Base-by-base conservation (phyloP, 2,888 invertebrate genomes). In the Drosophila multiciliata region DNA sequence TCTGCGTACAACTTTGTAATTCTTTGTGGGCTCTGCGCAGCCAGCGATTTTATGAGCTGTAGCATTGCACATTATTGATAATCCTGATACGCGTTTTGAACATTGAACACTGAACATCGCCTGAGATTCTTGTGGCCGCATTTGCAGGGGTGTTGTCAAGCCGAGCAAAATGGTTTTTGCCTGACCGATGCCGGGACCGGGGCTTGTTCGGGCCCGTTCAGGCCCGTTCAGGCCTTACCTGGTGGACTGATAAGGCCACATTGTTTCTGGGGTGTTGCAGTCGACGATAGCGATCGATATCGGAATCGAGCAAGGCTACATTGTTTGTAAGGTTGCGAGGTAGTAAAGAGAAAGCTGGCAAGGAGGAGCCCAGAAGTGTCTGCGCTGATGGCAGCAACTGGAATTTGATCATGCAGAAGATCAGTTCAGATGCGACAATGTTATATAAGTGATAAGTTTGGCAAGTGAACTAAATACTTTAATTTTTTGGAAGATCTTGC, bases 41-140 rank as follows among this genome's bases (percentile, higher is more conserved):
- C 48, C 77, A 54, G 62, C 67, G 81, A 80, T 85, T 84, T 84
- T 84, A 84, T 84, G 84, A 84, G 86, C 86, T 84, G 88, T 68
- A 85, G 87, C 88, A 83, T 81, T 87, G 88, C 88, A 83, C 84
- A 83, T 87, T 84, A 84, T 84, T 87, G 84, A 84, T 84, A 87
- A 87, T 84, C 77, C 78, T 75, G 85, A 83, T 84, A 84, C 67
- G 86, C 72, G 78, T 79, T 80, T 79, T 79, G 78, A 78, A 73
- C 55, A 55, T 79, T 35, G 59, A 73, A 64, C 75, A 62, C 67
- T 66, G 80, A 33, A 33, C 68, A 64, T 68, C 66, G 81, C 57
- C 75, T 32, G 52, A 72, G 72, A 78, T 75, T 64, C 66, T 52
- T 42, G 48, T 55, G 45, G 54, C 57, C 60, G 50, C 36, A 38